Base-by-base conservation (phyloP, 2,113 vertebrate genomes). In the Gasterosteus nipponicus region DNA sequence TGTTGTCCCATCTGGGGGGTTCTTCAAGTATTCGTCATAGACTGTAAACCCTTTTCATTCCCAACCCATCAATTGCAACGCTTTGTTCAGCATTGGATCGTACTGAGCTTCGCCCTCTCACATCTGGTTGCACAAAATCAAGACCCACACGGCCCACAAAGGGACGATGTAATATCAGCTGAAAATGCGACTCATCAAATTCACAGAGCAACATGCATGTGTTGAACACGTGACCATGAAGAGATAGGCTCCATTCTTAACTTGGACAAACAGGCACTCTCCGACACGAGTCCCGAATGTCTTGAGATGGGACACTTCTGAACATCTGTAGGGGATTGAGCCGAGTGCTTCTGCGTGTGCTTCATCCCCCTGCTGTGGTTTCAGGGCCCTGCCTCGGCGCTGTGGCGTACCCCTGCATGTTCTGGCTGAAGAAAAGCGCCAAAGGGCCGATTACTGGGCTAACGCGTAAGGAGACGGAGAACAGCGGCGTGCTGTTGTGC, bases 371-470 rank as follows among this genome's bases (percentile, higher is more conserved):
- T 31, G 9, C n/a, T 16, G 2, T 19, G 6, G 31, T 59, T 49
- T 58, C 22, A 19, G 18, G 22, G 29, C 39, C 31, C 3, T 16
- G 1, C 1, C 42, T 41, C 16, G 49, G 35, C 10, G 38, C 15
- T 39, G 29, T 29, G 19, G 7, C 38, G 29, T 18, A 63, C 15
- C 58, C 19, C 49, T 58, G 51, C 60, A 60, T 44, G 26, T 61
- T 60, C 44, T 10, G 64, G 8, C 16, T 51, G 42, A 31, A 59
- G 26, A 60, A 66, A 78, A 44, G 38, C 63, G 68, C 15, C 31
- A 19, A 35, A 47, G 73, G 26, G 73, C 29, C 66, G 56, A 80
- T 68, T 69, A 67, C 46, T 33, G 47, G 33, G 4, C 12, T 44
- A 54, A 54, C 46, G 39, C 44, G 4, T 44, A 66, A 78, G 41